phyloP scores from a whole-genome alignment of 2,888 invertebrate species.

The Gastracanthus pulcherrimus region DNA sequence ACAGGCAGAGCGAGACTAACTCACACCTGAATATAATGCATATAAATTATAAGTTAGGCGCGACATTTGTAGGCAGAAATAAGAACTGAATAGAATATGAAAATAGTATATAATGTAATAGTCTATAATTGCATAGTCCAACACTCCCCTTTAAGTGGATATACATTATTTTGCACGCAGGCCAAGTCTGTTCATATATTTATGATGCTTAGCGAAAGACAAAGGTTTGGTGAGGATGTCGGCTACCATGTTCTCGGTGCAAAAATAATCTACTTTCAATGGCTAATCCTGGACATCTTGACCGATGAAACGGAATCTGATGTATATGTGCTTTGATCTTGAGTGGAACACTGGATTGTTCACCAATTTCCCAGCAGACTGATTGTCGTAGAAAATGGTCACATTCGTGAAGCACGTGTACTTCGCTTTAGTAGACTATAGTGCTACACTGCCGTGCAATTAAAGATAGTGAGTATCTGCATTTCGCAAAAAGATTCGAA shows the following conservation, averaged over 20 bases:
- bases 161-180: not conserved
- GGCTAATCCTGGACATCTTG: conserved; percentile 39
- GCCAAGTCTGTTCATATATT: conserved; percentile 35
- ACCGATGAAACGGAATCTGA: conserved; percentile 55
- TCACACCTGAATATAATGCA: too few relatives aligned
- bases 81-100: too few relatives aligned
- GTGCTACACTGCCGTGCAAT: too few relatives aligned
- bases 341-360: conserved; percentile 55
- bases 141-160: conserved; percentile 55
- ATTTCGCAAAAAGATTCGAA: too few relatives aligned
- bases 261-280: conserved; percentile 41
- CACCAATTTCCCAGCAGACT: conserved; percentile 50
- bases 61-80: not conserved
- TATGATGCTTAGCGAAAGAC: not conserved
- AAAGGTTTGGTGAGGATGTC: conserved; percentile 56
- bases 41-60: too few relatives aligned
- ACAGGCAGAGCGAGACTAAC: too few relatives aligned
- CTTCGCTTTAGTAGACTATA: not conserved
- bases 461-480: too few relatives aligned
- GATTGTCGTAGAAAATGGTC: conserved; percentile 53
- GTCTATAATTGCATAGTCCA: not conserved
- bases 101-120: not conserved
- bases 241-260: conserved; percentile 53
- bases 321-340: conserved; percentile 57
- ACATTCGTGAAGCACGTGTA: not conserved